Percentiles rank a stretch among this genome's conserved stretches.
These are phyloP conservation scores for Manis pentadactyla DNA, from an alignment of 2,797 vertebrate genomes.

Conservation along the genomic window DNA sequence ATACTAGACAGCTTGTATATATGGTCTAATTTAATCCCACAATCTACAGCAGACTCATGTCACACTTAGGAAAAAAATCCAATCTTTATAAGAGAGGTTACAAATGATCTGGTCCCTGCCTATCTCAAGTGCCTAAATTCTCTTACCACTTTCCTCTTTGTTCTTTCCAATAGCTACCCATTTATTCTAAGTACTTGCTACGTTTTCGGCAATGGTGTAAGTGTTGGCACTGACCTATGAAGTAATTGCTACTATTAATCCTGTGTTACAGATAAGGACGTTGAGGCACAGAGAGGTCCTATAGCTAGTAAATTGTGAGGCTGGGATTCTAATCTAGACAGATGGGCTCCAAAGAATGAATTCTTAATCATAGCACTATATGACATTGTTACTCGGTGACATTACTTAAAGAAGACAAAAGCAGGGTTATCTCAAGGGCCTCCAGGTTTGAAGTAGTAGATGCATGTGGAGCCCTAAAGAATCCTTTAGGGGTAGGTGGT, in stretches of 20 bases:
- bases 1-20: neutral
- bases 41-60: neutral
- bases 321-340: neutral
- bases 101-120: neutral
- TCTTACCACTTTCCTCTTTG: neutral
- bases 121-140: neutral
- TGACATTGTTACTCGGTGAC: neutral
- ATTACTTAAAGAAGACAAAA: neutral
- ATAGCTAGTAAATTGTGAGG: neutral
- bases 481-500: neutral
- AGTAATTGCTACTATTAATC: neutral
- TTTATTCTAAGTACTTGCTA: neutral
- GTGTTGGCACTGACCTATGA: neutral
- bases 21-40: neutral
- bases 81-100: neutral
- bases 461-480: neutral
- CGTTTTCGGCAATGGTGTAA: neutral
- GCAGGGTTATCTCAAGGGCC: neutral
- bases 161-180: neutral
- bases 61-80: neutral
- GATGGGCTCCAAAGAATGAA: neutral
- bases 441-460: neutral
- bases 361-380: neutral
- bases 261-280: neutral
- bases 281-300: neutral